phyloP scores from a whole-genome alignment of 2,113 vertebrate genomes.

The Mesoclemmys tuberculata region DNA sequence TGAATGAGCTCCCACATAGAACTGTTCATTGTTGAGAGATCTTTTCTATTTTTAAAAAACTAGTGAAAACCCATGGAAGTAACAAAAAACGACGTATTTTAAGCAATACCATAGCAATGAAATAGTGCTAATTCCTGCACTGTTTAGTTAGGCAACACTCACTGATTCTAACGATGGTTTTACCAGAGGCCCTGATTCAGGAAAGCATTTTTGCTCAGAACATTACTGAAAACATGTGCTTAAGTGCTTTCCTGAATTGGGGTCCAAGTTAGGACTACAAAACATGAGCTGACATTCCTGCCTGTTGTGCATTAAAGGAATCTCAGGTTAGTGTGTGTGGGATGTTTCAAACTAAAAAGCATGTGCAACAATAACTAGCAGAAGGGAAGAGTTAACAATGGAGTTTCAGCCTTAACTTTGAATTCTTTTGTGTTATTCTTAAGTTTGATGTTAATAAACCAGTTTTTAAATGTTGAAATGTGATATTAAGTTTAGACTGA shows the following conservation, averaged over 20 bases:
- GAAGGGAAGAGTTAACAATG: conserved; percentile 36
- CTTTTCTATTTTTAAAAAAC: conserved; percentile 8
- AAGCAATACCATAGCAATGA: neutral
- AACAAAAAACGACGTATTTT: neutral
- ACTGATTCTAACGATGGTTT: neutral
- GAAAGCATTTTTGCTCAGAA: conserved; percentile 23
- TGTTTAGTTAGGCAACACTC: neutral
- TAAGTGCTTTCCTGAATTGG: conserved; percentile 50
- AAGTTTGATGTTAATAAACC: conserved; percentile 62
- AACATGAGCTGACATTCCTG: conserved; percentile 69
- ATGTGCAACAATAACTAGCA: conserved; percentile 20
- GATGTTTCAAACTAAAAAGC: conserved; percentile 13
- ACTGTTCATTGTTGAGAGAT: neutral
- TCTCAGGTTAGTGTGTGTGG: conserved; percentile 41
- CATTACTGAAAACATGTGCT: conserved; percentile 43
- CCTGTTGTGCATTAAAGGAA: conserved; percentile 68
- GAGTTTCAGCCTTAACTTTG: conserved; percentile 44
- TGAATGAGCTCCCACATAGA: neutral
- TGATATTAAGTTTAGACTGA: conserved; percentile 66
- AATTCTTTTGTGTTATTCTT: conserved; percentile 54
- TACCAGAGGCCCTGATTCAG: neutral
- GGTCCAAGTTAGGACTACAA: conserved; percentile 54
- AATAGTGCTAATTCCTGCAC: neutral
- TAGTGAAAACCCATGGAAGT: neutral
- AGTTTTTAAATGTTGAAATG: conserved; percentile 46